Percentiles rank a stretch among this genome's conserved stretches.
These are phyloP conservation scores for Acrocephalus arundinaceus DNA, from an alignment of 2,113 vertebrate genomes.

Conservation along the genomic window DNA sequence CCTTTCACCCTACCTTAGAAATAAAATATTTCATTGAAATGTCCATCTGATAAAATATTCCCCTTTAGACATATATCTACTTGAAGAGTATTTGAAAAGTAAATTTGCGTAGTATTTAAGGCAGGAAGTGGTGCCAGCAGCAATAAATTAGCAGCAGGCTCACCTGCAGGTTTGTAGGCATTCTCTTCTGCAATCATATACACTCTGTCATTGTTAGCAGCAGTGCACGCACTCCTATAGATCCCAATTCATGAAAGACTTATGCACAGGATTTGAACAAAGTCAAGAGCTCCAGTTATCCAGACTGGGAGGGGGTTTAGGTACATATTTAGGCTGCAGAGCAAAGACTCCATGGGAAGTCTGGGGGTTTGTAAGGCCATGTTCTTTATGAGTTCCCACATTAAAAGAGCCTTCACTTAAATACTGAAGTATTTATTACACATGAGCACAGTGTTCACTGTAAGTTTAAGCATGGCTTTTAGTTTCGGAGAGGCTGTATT, in stretches of 20 bases:
- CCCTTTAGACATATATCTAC: conserved; percentile 59
- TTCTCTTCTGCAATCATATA: not conserved
- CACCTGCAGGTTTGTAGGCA: not conserved
- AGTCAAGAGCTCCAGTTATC: not conserved
- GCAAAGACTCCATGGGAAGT: not conserved
- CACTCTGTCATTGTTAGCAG: not conserved
- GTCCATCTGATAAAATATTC: conserved; percentile 67
- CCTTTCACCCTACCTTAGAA: conserved; percentile 47
- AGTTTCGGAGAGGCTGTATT: not conserved
- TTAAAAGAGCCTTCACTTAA: not conserved
- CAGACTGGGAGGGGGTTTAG: not conserved
- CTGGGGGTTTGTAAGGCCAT: not conserved
- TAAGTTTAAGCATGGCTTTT: not conserved
- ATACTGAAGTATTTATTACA: not conserved
- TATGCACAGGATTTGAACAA: not conserved
- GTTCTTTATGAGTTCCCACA: not conserved
- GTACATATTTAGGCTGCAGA: not conserved
- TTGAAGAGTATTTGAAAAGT: conserved; percentile 58
- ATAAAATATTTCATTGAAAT: conserved; percentile 63
- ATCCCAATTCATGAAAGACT: not conserved
- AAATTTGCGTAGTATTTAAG: conserved; percentile 64
- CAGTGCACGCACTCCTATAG: not conserved
- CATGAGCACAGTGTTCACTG: not conserved
- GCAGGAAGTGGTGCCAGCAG: conserved; percentile 9
- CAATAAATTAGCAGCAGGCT: conserved; percentile 38